phyloP scores from a whole-genome alignment of 2,113 vertebrate genomes.

The Otolemur garnettii region DNA sequence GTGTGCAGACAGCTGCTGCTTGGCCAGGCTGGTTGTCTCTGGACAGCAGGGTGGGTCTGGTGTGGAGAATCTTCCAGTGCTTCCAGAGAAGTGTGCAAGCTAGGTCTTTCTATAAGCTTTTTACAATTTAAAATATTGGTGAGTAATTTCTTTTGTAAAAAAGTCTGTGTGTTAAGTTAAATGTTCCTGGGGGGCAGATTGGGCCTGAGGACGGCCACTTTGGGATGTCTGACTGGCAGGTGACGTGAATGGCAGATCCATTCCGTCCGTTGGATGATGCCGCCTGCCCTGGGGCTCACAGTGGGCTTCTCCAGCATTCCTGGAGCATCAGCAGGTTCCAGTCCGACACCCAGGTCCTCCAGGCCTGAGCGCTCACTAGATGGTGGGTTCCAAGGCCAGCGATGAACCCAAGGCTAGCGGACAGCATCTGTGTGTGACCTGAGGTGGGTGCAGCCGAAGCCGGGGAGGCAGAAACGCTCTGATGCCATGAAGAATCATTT shows the following conservation, averaged over 20 bases:
- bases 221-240: not conserved
- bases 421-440: not conserved
- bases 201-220: not conserved
- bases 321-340: not conserved
- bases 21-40: not conserved
- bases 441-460: not conserved
- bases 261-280: too few species aligned
- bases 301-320: not conserved
- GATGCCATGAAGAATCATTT: not conserved
- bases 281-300: not conserved
- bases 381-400: not conserved
- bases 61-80: not conserved
- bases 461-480: not conserved
- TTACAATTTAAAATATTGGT: constrained; percentile 30
- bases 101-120: constrained; percentile 4
- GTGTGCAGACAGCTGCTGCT: not conserved
- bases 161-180: not conserved
- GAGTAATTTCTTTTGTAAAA: constrained; percentile 9
- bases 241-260: not conserved
- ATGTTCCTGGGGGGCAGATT: not conserved
- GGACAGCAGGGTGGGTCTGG: not conserved
- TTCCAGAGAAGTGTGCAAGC: not conserved
- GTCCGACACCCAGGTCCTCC: not conserved
- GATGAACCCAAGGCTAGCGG: not conserved
- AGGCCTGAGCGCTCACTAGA: not conserved